Evolutionary conservation across 2,888 invertebrate species (phyloP).

Genomic region (Tipula unca): DNA sequence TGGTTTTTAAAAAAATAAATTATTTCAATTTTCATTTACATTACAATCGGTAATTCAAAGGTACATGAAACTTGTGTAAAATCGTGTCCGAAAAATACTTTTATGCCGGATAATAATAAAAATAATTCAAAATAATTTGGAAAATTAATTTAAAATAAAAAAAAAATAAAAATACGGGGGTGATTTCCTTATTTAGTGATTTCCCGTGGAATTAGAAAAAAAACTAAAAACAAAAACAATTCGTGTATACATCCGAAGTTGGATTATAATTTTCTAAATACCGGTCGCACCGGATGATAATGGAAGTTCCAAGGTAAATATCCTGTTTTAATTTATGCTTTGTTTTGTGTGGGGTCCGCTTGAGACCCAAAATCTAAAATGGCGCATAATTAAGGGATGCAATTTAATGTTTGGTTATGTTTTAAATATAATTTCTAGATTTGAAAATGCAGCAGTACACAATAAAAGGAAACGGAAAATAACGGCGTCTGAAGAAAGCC

Average conservation of each 20-base stretch:
- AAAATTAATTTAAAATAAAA: neutral
- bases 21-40: neutral
- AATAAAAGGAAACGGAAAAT: slow-evolving; percentile 18
- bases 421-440: neutral
- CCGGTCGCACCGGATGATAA: slow-evolving; percentile 18
- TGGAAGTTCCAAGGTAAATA: slow-evolving; percentile 16
- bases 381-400: neutral
- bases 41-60: neutral
- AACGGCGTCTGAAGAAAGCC: slow-evolving; percentile 4
- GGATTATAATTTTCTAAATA: neutral
- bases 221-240: neutral
- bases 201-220: neutral
- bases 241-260: neutral
- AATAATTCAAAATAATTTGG: neutral
- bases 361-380: neutral
- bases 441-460: neutral
- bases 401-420: neutral
- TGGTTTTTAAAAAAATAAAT: neutral
- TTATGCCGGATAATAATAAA: neutral
- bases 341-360: neutral
- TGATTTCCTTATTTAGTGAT: slow-evolving; percentile 8
- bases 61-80: neutral
- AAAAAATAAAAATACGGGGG: neutral
- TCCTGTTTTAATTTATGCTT: neutral
- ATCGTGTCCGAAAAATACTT: neutral